Conservation (phyloP, 1,140 invertebrate genomes). For the Zaprionus inermis region DNA sequence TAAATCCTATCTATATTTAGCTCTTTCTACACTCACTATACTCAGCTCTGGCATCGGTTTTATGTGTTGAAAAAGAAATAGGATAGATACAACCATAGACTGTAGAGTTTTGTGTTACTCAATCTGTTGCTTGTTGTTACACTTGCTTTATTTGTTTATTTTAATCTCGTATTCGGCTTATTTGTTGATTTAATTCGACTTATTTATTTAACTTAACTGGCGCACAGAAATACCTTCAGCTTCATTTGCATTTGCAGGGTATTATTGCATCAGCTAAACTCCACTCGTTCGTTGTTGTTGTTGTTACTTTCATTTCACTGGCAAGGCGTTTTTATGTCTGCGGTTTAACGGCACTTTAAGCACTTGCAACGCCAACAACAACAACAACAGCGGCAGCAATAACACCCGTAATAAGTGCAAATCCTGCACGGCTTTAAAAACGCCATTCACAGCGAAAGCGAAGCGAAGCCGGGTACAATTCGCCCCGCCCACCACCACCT, state of each 20-base stretch:
- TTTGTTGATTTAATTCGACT: not conserved
- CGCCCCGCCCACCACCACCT: conserved; percentile 3
- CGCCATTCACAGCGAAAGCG: conserved; percentile 6
- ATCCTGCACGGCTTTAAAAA: conserved; percentile 10
- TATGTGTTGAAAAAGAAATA: not conserved
- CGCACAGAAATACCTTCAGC: not conserved
- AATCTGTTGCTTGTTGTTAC: not conserved
- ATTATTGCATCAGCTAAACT: not conserved
- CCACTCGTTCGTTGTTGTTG: not conserved
- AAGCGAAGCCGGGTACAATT: conserved; percentile 11
- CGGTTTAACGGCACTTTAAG: conserved; percentile 43
- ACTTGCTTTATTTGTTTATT: not conserved
- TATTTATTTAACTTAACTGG: conserved; percentile 6
- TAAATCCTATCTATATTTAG: no score
- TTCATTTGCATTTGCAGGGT: not conserved
- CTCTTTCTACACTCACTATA: no score
- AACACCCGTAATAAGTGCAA: conserved; percentile 22
- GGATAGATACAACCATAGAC: not conserved
- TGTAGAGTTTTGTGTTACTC: not conserved
- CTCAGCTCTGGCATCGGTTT: no score
- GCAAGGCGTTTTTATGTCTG: conserved; percentile 13
- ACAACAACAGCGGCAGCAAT: not conserved
- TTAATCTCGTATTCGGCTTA: not conserved
- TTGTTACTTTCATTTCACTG: conserved; percentile 8
- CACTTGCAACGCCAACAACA: conserved; percentile 1